phyloP scores from a whole-genome alignment of 2,113 vertebrate genomes.

The Puntigrus tetrazona region DNA sequence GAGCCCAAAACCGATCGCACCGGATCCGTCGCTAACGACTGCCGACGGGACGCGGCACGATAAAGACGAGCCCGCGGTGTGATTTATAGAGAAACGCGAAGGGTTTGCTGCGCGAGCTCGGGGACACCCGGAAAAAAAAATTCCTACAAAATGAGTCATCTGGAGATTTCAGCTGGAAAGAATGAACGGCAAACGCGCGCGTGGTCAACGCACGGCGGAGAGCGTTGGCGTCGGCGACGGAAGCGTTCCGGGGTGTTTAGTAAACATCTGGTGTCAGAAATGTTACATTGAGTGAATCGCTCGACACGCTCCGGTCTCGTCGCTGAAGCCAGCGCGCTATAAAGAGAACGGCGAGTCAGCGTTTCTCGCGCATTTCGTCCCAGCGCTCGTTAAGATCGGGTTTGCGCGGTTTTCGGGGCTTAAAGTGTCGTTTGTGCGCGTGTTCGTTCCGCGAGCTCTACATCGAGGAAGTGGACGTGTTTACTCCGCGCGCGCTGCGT shows the following conservation, averaged over 20 bases:
- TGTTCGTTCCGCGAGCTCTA: no score
- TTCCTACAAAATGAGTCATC: slow-evolving; percentile 26
- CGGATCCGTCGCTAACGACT: neutral
- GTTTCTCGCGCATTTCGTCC: neutral
- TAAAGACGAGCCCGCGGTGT: neutral
- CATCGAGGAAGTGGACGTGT: slow-evolving; percentile 58
- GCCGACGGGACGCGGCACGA: neutral
- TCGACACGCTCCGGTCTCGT: neutral
- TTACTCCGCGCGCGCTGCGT: slow-evolving; percentile 69
- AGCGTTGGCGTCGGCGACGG: no score
- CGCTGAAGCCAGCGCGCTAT: slow-evolving; percentile 5
- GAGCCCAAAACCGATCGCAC: neutral
- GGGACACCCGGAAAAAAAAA: slow-evolving; percentile 32
- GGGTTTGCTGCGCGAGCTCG: neutral
- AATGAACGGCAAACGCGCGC: neutral
- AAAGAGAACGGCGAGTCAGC: slow-evolving; percentile 18
- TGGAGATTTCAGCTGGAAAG: neutral
- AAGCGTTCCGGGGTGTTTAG: neutral
- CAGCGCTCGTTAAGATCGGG: neutral
- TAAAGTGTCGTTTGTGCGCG: neutral
- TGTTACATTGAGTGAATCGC: slow-evolving; percentile 25
- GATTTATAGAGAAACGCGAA: slow-evolving; percentile 7
- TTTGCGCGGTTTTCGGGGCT: neutral
- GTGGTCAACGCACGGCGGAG: neutral
- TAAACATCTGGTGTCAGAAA: slow-evolving; percentile 27